Conservation (phyloP, 1,140 invertebrate species). For the Rhynchophorus ferrugineus region DNA sequence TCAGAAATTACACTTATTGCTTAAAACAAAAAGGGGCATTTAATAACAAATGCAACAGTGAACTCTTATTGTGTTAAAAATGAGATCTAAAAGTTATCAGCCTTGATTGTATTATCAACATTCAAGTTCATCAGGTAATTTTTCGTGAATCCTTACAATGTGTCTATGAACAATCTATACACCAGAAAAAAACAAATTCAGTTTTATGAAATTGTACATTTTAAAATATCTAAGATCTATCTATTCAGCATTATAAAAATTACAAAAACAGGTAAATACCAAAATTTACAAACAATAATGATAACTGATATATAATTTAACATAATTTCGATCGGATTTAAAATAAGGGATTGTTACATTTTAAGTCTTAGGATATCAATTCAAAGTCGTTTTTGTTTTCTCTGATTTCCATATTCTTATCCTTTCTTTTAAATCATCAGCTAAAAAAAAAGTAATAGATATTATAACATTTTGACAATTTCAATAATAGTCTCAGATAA, state of each 20-base stretch:
- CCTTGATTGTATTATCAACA: conserved; percentile 10
- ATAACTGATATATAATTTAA: conserved; percentile 11
- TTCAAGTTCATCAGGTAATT: too few species aligned
- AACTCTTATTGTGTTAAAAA: conserved; percentile 6
- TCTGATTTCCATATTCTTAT: conserved; percentile 36
- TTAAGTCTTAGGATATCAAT: conserved; percentile 5
- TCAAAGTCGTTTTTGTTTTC: conserved; percentile 24
- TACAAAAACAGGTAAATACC: conserved; percentile 7
- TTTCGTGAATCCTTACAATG: too few species aligned
- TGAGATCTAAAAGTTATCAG: conserved; percentile 17
- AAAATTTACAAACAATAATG: conserved; percentile 2
- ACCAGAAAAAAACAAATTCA: too few species aligned
- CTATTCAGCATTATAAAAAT: conserved; percentile 3
- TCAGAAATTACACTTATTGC: too few species aligned
- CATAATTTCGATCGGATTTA: conserved; percentile 5
- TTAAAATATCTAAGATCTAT: not conserved
- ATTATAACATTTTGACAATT: conserved; percentile 1
- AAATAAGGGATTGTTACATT: conserved; percentile 11
- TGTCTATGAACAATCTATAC: too few species aligned
- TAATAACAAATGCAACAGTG: conserved; percentile 11
- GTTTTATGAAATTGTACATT: too few species aligned
- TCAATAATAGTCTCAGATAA: too few species aligned
- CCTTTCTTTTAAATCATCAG: conserved; percentile 33
- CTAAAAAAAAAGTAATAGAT: conserved; percentile 23
- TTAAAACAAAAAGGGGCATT: too few species aligned